These are phyloP conservation scores for Thryonomys swinderianus DNA, from an alignment of 2,113 vertebrate genomes.

Conservation along the genomic window DNA sequence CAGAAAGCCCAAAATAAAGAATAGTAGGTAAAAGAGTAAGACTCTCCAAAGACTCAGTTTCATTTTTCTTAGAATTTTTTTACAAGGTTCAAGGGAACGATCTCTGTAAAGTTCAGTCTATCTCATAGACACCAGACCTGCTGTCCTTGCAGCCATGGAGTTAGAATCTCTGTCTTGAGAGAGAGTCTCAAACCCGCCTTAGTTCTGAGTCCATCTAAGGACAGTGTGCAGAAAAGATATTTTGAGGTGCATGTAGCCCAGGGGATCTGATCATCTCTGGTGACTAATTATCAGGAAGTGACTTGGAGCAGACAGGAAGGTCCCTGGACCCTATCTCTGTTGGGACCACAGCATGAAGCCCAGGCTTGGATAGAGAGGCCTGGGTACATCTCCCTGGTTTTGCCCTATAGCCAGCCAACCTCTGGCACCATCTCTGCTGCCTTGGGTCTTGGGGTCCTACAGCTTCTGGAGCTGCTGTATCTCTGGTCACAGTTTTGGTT, in stretches of 20 bases:
- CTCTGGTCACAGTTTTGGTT: not conserved
- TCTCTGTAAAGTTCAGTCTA: not conserved
- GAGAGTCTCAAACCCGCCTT: not conserved
- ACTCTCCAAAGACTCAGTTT: not conserved
- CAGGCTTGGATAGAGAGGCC: not conserved
- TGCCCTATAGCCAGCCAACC: not conserved
- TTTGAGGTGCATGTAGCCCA: not conserved
- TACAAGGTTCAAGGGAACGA: not conserved
- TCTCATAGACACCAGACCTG: not conserved
- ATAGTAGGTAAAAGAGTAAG: conserved; percentile 8
- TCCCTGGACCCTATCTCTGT: not conserved
- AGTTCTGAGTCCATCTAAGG: not conserved
- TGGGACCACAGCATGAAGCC: not conserved
- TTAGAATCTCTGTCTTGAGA: not conserved
- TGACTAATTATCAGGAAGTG: not conserved
- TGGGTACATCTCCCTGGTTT: not conserved
- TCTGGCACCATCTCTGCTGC: not conserved
- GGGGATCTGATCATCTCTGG: not conserved
- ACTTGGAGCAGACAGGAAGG: not conserved
- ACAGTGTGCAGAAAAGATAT: not conserved
- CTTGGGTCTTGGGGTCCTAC: not conserved
- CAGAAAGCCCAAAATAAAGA: not conserved
- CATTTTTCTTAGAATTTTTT: not conserved
- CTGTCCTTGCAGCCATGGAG: not conserved
- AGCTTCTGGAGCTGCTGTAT: not conserved